Conservation (phyloP, 2,888 invertebrate species). For the Brachypalpus laphriformis region DNA sequence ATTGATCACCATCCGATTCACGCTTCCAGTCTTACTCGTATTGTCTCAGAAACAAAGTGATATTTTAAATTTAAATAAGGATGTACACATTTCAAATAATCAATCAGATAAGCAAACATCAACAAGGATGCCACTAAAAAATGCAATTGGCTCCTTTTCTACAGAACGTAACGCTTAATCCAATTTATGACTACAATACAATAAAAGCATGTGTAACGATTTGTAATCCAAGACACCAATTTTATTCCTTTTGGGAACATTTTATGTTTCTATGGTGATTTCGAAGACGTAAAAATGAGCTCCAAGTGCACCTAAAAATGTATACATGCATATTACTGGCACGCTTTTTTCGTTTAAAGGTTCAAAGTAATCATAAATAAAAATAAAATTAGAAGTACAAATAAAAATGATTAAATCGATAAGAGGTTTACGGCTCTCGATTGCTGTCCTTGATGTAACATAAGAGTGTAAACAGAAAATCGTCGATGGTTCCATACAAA, state of each 20-base stretch:
- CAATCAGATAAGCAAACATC: background rate
- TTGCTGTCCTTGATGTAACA: background rate
- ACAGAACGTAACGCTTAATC: background rate
- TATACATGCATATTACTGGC: background rate
- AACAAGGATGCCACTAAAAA: background rate
- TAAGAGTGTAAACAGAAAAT: background rate
- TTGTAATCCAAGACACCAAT: background rate
- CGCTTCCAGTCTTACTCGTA: no score
- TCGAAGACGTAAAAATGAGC: background rate
- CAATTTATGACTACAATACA: background rate
- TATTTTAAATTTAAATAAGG: no score
- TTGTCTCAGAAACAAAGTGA: no score
- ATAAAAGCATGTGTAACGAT: background rate
- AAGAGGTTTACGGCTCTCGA: background rate
- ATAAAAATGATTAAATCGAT: background rate
- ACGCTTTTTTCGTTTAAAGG: background rate
- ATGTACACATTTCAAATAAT: no score
- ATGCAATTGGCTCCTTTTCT: background rate
- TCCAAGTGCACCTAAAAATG: background rate
- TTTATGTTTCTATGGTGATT: background rate
- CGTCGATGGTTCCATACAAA: background rate
- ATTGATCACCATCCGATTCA: no score
- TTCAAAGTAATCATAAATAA: background rate
- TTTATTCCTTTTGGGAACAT: background rate
- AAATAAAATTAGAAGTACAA: background rate